Base-by-base conservation (phyloP, 1,140 invertebrate species). In the Lepidurus apus region DNA sequence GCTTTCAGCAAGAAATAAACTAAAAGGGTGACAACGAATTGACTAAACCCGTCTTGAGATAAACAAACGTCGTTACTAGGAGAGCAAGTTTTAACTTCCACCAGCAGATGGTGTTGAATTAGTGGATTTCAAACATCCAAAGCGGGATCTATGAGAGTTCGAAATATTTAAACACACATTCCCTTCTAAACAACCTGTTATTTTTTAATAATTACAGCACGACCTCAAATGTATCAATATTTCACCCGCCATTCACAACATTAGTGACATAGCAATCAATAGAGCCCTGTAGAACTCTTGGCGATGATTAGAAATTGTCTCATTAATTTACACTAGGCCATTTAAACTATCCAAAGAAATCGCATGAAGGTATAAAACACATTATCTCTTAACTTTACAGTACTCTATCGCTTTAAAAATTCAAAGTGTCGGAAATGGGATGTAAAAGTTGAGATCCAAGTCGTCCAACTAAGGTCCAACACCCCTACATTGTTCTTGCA, bases 181-280 rank as follows among this genome's bases (percentile, higher is more conserved):
- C 53, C 53, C 53, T 65, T 65, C 53, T 65, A 65, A 65, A 17
- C 13, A 21, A 65, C 53, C 53, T 65, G 53, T 65, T 65, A 65
- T 65, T 65, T 7, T n/a, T 65, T 65, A n/a, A 6, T 0, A 65
- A 65, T 65, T 65, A 65, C 53, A 65, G 17, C 21, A 65, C 53
- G 34, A 65, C 9, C 21, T 65, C 21, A 7, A 21, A 17, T 65
- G 21, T 4, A 17, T 5, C 53, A 65, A n/a, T 65, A 65, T n/a
- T n/a, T 21, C 53, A 65, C 53, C 21, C 17, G 53, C n/a, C 53
- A 65, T 21, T 65, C 21, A 21, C 53, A 65, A 65, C 17, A 65
- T 65, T 65, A 65, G 53, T 65, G 53, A 65, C 53, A n/a, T 17
- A 65, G 53, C 53, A 13, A n/a, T 65, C 17, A 65, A 65, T 65